Base-by-base conservation (phyloP, 2,888 invertebrate species). In the Pseudanteris insignis region DNA sequence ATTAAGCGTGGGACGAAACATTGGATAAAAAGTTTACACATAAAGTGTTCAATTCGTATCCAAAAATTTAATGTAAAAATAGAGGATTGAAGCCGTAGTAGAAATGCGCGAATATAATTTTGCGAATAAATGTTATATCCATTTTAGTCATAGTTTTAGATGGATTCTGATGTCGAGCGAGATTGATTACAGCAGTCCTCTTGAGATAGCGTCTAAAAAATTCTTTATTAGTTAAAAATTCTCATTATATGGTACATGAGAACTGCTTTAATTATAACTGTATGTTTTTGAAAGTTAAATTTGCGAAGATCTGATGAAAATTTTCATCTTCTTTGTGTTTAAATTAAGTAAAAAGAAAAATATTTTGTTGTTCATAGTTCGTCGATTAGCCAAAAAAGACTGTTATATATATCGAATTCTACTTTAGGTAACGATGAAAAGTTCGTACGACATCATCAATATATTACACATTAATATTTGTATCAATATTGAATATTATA, bases 321-420 rank as follows among this genome's bases (percentile, higher is more conserved):
- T 48, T 48, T 53, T 11, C 44, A 37, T 41, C 37, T 18, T 41
- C 32, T 41, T 44, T 46, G 26, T 37, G 46, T 36, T 47, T 18
- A 43, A 60, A 44, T 54, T 47, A 30, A 47, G 57, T 38, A 15
- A 51, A 54, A 62, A 67, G 37, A 51, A 63, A 70, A 15, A 21
- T 67, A 70, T 73, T 72, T 72, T 67, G 74, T 74, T 75, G 76
- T 75, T 75, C 67, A 70, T 75, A 74, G 72, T 66, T 75, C 64
- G 70, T 74, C 70, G 67, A 71, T 71, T 77, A 75, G 73, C 72
- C 76, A 73, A 76, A 74, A 77, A 76, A 51, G 77, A 77, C 76
- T 77, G 76, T 76, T 77, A 76, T 59, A 70, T 77, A 77, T 71
- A 72, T 72, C 64, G 72, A 73, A 73, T 76, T 75, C 70, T 73